Evolutionary conservation across 1,140 invertebrate genomes (phyloP).

Genomic region (Macrobrachium rosenbergii): DNA sequence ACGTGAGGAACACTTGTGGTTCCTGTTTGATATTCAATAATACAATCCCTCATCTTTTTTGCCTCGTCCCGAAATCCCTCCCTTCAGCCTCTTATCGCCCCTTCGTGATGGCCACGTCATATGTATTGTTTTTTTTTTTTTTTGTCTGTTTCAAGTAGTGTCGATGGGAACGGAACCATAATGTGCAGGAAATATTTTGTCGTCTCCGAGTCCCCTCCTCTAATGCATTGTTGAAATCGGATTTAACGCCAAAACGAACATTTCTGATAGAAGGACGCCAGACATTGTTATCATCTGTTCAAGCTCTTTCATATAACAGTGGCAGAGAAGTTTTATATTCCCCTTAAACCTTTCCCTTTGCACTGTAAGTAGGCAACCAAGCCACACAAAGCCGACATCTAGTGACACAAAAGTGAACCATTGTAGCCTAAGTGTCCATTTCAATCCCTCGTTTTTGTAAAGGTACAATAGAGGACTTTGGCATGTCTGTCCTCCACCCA

Average conservation of each 20-base stretch:
- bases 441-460: slow-evolving; percentile 56
- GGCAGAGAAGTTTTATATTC: background rate
- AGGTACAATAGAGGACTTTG: slow-evolving; percentile 47
- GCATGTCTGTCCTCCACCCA: slow-evolving; percentile 9
- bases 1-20: slow-evolving; percentile 37
- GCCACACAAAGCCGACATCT: slow-evolving; percentile 59
- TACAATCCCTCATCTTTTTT: slow-evolving; percentile 28
- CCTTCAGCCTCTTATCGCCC: background rate
- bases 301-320: slow-evolving; percentile 18
- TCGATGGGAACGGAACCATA: too few relatives aligned
- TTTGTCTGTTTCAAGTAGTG: too few relatives aligned
- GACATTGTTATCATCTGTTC: too few relatives aligned
- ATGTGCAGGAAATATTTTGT: too few relatives aligned
- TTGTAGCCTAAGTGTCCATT: slow-evolving; percentile 61
- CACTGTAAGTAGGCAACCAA: slow-evolving; percentile 50
- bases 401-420: slow-evolving; percentile 60
- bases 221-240: too few relatives aligned
- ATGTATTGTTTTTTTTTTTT: too few relatives aligned
- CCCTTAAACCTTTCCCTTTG: slow-evolving; percentile 23
- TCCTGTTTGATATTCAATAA: slow-evolving; percentile 40
- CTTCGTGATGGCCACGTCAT: too few relatives aligned
- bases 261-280: too few relatives aligned
- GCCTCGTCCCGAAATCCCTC: background rate
- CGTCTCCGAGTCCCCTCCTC: too few relatives aligned
- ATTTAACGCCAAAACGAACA: too few relatives aligned